Conservation (phyloP, 1,140 invertebrate species). For the Leptopilina clavipes region DNA sequence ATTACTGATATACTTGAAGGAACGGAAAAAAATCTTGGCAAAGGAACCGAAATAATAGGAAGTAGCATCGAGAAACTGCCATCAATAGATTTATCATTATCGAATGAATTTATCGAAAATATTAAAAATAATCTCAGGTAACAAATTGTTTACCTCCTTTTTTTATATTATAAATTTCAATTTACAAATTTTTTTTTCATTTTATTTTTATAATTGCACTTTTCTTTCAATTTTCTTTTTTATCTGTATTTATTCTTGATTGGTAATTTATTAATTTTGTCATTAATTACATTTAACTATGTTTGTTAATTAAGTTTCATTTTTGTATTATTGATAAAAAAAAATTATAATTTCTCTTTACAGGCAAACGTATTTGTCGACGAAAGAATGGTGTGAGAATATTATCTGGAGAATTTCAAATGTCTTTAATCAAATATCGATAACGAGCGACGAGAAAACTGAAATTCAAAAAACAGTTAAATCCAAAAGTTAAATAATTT, state of each 20-base stretch:
- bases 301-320: too few relatives aligned
- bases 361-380: background rate
- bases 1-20: conserved; percentile 52
- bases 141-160: background rate
- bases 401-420: background rate
- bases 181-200: too few relatives aligned
- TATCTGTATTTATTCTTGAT: too few relatives aligned
- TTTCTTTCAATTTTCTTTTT: too few relatives aligned
- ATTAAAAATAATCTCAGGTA: conserved; percentile 53
- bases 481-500: conserved; percentile 9
- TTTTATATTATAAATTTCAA: conserved; percentile 22
- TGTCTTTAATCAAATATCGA: background rate
- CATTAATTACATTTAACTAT: too few relatives aligned
- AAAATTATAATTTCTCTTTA: background rate
- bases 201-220: too few relatives aligned
- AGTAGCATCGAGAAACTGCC: conserved; percentile 67
- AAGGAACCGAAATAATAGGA: conserved; percentile 55
- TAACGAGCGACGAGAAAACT: background rate
- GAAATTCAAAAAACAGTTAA: background rate
- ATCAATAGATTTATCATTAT: conserved; percentile 70
- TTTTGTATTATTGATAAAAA: too few relatives aligned
- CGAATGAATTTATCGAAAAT: conserved; percentile 62
- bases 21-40: conserved; percentile 56
- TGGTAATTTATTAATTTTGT: too few relatives aligned
- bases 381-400: conserved; percentile 29